Evolutionary conservation across 2,113 vertebrate genomes (phyloP).

Genomic region (Ellobius talpinus): DNA sequence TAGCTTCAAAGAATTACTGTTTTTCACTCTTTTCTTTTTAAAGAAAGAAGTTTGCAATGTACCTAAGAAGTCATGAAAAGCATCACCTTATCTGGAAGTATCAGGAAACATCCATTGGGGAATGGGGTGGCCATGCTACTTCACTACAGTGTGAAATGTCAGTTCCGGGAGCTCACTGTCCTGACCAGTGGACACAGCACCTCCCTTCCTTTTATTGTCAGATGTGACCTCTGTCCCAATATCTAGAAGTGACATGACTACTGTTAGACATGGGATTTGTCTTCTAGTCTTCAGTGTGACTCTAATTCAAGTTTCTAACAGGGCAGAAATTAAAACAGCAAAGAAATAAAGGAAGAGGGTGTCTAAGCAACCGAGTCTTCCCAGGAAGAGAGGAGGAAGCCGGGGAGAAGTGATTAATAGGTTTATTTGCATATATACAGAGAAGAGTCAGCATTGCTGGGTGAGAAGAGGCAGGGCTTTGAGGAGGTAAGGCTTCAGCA

Average conservation of each 20-base stretch:
- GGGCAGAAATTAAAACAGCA: constrained; percentile 64
- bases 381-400: constrained; percentile 77
- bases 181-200: neutral
- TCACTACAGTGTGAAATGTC: neutral
- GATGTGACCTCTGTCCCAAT: constrained; percentile 28
- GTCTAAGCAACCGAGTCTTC: constrained; percentile 71
- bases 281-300: constrained; percentile 13
- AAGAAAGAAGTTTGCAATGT: neutral
- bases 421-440: constrained; percentile 81
- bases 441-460: constrained; percentile 58
- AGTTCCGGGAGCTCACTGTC: neutral
- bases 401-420: constrained; percentile 69
- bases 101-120: neutral
- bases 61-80: constrained; percentile 7
- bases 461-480: constrained; percentile 54
- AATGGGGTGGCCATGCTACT: neutral
- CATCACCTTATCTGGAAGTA: constrained; percentile 39
- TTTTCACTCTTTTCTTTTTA: neutral
- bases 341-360: constrained; percentile 52
- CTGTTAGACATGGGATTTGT: neutral
- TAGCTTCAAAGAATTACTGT: neutral
- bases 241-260: constrained; percentile 41
- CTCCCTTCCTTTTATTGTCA: neutral
- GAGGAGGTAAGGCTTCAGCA: constrained; percentile 80
- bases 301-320: constrained; percentile 56